phyloP scores from a whole-genome alignment of 2,797 vertebrate genomes.

The Hypotaenidia okinawae region DNA sequence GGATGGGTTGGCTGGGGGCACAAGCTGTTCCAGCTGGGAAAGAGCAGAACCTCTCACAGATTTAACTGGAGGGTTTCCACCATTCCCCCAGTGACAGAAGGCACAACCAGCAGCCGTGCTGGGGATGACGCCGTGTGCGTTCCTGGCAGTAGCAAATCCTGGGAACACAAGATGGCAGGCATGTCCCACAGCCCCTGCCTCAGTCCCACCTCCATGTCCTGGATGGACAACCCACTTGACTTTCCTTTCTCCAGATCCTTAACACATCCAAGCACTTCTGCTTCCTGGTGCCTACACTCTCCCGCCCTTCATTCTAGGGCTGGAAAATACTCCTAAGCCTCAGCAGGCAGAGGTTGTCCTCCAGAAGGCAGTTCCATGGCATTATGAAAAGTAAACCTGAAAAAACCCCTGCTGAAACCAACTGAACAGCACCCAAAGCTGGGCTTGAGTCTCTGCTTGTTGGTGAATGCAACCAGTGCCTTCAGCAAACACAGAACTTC shows the following conservation, averaged over 20 bases:
- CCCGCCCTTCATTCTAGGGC: neutral
- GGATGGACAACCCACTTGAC: neutral
- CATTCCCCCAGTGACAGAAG: neutral
- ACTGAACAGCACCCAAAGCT: neutral
- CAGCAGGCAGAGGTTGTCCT: neutral
- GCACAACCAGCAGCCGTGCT: neutral
- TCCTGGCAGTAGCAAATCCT: neutral
- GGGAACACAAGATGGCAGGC: neutral
- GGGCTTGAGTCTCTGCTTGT: neutral
- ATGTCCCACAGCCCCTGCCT: neutral
- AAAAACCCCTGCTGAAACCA: neutral
- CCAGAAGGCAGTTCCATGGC: neutral
- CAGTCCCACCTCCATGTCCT: neutral
- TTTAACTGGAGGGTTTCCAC: neutral
- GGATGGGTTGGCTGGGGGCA: neutral
- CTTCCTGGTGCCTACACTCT: accelerated
- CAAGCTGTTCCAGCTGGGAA: neutral
- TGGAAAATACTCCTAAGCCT: neutral
- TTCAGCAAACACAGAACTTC: neutral
- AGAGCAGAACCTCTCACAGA: neutral
- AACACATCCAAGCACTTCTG: neutral
- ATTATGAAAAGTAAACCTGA: neutral
- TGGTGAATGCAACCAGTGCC: neutral
- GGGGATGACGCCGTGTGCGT: accelerated
- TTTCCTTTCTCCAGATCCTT: neutral